Evolutionary conservation across 2,797 vertebrate genomes (phyloP), one percentile per base, ranked within the genome.

Genomic region (Avahi laniger): DNA sequence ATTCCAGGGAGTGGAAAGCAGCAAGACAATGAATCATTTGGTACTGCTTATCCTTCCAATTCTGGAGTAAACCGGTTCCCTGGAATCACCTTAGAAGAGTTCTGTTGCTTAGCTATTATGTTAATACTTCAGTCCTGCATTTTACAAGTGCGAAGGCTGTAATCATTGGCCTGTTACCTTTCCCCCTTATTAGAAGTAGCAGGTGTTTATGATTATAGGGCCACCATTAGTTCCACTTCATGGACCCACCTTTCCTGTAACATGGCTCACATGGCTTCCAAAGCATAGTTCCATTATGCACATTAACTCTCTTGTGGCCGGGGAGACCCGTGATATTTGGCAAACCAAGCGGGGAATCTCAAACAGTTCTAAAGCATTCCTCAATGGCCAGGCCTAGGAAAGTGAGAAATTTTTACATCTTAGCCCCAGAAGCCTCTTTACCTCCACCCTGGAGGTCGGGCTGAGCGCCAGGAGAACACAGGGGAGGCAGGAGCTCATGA

Each of bases 21-120:
- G 57, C 70, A 95, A 87, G 63, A 86, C 50, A 80, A 61, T 17
- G 67, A 97, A 79, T 93, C 84, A 84, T 41, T 94, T 70, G 78
- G 46, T 70, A 52, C 57, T 88, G 83, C 43, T 65, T 95, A 59
- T n/a, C 73, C 30, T 83, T 93, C 85, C 30, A 92, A 81, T 81
- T 83, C 75, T 78, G 50, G 54, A 92, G 63, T 65, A 93, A 92
- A 90, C 33, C 22, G 14, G 22, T 84, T 93, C 43, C 50, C 50
- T 24, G 11, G 80, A 97, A 85, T 84, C 73, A 65, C 73, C 73
- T 81, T 15, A 9, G 14, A 43, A 85, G 52, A 70, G 14, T 11
- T 43, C 52, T 84, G 35, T 24, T 46, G 46, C 46, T 93, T 46
- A 73, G 52, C 52, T 94, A 30, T 90, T 80, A 43, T 11, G 54